Evolutionary conservation across 35 echinoderm and acorn worm species (phyloP), one percentile per base, ranked within the genome.

Genomic region (Strongylocentrotus purpuratus): DNA sequence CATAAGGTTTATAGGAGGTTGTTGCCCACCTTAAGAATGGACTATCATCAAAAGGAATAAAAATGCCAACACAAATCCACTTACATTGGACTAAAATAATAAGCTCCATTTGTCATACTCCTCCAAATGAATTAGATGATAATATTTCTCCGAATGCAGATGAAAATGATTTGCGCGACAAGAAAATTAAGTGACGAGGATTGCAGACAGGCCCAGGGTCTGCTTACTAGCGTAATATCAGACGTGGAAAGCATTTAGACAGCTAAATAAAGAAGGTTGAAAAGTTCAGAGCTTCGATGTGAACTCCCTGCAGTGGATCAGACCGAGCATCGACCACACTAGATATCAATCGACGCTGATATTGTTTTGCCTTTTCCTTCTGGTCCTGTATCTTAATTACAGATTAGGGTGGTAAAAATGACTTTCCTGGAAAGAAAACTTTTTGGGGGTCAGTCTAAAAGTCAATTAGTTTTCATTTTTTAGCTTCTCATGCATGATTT

Each of bases 231-330:
- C 28, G 65, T 25, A 78, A 78, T n/a, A 78, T 78, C 65, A 78
- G 65, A 78, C 22, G 28, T 8, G 65, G 65, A 78, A 78, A 78
- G 25, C 65, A 78, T 78, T 78, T 78, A 78, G 65, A 78, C 25
- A n/a, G 20, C 65, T 78, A 78, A 28, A 78, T 78, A 78, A 78
- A 78, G 65, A 78, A 78, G 65, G 65, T 78, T 78, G 65, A 78
- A 78, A 78, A 78, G 65, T 78, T 78, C 65, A 78, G 65, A 22
- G 65, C 65, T 78, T 78, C 7, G 65, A 78, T 28, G 65, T n/a
- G 65, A 78, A 78, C 20, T n/a, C 15, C 4, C 65, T 78, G 65
- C 22, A 1, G 20, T n/a, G 20, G 65, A 78, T 4, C 22, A n/a
- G 22, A 78, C 28, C 65, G 52, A 17, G 3, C 35, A 59, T 59